Evolutionary conservation across 2,888 invertebrate species (phyloP).

Genomic region (Arrhopalites spinosus): DNA sequence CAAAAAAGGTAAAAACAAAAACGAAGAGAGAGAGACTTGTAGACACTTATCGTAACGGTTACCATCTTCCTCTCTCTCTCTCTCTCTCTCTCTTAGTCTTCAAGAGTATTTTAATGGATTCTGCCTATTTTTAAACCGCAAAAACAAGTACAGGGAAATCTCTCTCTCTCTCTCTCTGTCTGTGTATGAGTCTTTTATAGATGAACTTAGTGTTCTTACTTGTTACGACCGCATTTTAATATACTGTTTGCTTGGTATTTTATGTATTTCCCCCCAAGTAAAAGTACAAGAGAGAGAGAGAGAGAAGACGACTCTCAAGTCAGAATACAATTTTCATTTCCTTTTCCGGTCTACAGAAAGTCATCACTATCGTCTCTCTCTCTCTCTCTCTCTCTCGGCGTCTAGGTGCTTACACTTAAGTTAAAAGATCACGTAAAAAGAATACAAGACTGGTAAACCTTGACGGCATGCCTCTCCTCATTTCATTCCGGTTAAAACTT

Average conservation of each 20-base stretch:
- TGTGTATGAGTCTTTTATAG: slow-evolving; percentile 5
- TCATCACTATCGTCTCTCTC: slow-evolving; percentile 21
- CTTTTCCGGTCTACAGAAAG: slow-evolving; percentile 53
- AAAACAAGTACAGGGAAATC: slow-evolving; percentile 14
- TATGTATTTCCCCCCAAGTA: neutral
- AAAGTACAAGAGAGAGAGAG: slow-evolving; percentile 1
- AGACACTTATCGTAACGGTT: slow-evolving; percentile 7
- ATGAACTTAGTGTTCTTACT: neutral
- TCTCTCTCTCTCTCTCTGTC: neutral
- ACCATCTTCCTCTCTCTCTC: neutral
- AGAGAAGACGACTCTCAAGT: neutral
- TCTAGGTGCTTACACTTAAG: neutral
- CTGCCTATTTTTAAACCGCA: slow-evolving; percentile 41
- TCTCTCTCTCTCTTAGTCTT: neutral
- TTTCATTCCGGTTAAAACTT: slow-evolving; percentile 10
- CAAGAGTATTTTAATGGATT: slow-evolving; percentile 33
- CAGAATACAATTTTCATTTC: slow-evolving; percentile 55
- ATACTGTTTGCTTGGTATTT: neutral
- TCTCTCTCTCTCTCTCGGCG: neutral
- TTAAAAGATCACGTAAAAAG: slow-evolving; percentile 26
- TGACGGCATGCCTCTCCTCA: slow-evolving; percentile 6
- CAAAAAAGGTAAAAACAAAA: neutral
- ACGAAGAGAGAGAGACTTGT: neutral
- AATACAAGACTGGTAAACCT: slow-evolving; percentile 13
- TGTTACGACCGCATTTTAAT: neutral